Evolutionary conservation across 2,888 invertebrate genomes (phyloP), one percentile per base, ranked within the genome.

Genomic region (Camponotus fellah): DNA sequence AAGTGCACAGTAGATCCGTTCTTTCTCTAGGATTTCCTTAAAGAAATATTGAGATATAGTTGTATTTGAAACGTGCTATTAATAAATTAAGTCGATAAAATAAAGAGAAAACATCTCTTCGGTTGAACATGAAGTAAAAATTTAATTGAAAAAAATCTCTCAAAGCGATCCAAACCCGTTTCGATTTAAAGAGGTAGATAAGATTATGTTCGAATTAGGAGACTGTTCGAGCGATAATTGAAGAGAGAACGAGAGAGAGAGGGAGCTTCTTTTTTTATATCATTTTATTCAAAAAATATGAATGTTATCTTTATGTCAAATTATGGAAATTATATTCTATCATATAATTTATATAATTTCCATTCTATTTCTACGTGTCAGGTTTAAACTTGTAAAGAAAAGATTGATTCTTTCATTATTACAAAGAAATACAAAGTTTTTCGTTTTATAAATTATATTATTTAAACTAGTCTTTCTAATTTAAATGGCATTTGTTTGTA

Each of bases 221-320:
- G 14, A 64, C 46, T 21, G n/a, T 75, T 75, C 34, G 46, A 74
- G 43, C 32, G 9, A 21, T 46, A 43, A n/a, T 9, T 4, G 3
- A 26, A 26, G 26, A 26, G 26, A 26, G 26, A 26, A 2, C 26
- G 26, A 26, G 26, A 26, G 26, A 26, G 26, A 26, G 26, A 26
- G 9, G n/a, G n/a, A 74, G 3, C n/a, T 71, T 71, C 4, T 72
- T 56, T 72, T 21, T 72, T 17, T 14, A 40, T 17, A 72, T 10
- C 5, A 17, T 58, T 21, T 58, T 72, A 26, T 17, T 34, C 37
- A 21, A 37, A 9, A 21, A 69, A 53, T 53, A 53, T 53, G 12
- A 37, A 71, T 21, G 40, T 2, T 37, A 53, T 72, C 12, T 53
- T 2, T 8, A 58, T 37, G 37, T 53, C 1, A 21, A 71, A 72